Conservation (phyloP, 2,113 vertebrate genomes). For the Cottus gobio region DNA sequence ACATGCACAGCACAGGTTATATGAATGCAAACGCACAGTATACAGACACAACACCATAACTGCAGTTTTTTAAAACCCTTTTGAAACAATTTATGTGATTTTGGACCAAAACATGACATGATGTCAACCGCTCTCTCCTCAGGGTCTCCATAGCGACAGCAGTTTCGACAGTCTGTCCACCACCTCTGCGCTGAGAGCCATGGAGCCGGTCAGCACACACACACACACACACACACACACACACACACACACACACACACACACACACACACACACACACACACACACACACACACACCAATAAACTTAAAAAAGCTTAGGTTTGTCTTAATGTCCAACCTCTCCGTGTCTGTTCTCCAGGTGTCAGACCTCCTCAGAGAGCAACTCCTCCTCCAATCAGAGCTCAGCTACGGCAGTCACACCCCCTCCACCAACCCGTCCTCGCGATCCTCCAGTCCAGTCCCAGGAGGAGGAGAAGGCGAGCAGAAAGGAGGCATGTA, state of each 20-base stretch:
- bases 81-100: neutral
- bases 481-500: slow-evolving; percentile 83
- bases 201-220: slow-evolving; percentile 90
- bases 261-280: no score
- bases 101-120: neutral
- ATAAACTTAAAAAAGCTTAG: neutral
- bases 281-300: neutral
- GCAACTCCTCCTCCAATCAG: slow-evolving; percentile 91
- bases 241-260: neutral
- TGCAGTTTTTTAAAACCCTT: neutral
- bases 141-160: slow-evolving; percentile 87
- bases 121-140: slow-evolving; percentile 42
- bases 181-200: slow-evolving; percentile 88
- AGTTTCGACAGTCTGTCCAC: slow-evolving; percentile 89
- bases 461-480: slow-evolving; percentile 29
- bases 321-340: neutral
- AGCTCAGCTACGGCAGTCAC: slow-evolving; percentile 83
- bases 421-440: slow-evolving; percentile 80
- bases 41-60: neutral
- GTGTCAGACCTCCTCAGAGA: slow-evolving; percentile 93
- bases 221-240: neutral
- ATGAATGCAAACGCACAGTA: no score
- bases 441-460: slow-evolving; percentile 87
- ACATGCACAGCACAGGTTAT: no score
- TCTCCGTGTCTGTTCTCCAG: slow-evolving; percentile 73